Evolutionary conservation across 2,113 vertebrate species (phyloP).

Genomic region (Nannospalax galili): DNA sequence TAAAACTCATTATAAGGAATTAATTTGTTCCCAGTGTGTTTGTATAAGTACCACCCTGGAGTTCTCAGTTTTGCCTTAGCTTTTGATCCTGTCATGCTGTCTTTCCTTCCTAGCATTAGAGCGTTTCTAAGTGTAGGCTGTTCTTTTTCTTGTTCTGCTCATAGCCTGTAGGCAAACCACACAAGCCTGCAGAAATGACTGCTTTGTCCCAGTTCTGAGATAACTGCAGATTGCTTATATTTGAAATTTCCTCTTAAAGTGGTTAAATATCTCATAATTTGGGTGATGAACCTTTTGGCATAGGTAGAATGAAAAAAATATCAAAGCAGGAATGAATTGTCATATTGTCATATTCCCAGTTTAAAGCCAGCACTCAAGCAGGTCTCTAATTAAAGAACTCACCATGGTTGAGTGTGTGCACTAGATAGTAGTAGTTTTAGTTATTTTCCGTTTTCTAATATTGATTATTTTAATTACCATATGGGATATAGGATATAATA

Average conservation of each 20-base stretch:
- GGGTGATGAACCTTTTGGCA: too few relatives aligned
- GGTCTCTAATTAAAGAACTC: neutral
- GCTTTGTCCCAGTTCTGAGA: too few relatives aligned
- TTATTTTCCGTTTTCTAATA: neutral
- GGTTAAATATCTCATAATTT: too few relatives aligned
- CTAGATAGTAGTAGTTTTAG: neutral
- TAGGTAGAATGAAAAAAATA: too few relatives aligned
- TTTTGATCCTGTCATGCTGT: neutral
- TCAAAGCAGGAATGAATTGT: neutral
- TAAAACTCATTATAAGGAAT: slow-evolving; percentile 54
- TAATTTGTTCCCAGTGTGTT: neutral
- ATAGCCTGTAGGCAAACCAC: too few relatives aligned
- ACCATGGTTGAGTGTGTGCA: neutral
- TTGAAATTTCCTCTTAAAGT: too few relatives aligned
- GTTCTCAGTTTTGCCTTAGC: neutral
- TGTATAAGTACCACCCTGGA: slow-evolving; percentile 51
- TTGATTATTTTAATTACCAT: neutral
- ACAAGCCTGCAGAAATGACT: too few relatives aligned
- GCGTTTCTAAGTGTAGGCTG: neutral
- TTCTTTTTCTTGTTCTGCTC: neutral
- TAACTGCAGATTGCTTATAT: too few relatives aligned
- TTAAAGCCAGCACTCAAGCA: neutral
- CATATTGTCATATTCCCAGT: neutral
- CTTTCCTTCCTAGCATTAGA: slow-evolving; percentile 1
- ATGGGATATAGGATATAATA: neutral